These are phyloP conservation scores for Onychomys arenicola DNA, from an alignment of 2,797 vertebrate genomes.

Conservation along the genomic window DNA sequence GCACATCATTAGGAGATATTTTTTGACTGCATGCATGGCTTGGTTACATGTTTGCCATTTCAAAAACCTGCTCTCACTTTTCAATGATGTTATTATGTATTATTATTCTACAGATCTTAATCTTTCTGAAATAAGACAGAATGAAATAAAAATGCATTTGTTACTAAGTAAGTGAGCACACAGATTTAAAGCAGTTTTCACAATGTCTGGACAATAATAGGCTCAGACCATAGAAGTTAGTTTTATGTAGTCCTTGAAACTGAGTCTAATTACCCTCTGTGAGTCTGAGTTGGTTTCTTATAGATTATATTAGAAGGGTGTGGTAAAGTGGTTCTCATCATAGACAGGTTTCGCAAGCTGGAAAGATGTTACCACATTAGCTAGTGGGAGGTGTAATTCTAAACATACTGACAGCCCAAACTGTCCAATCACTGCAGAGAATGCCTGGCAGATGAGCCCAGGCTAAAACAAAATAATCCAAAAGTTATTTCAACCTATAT, in stretches of 20 bases:
- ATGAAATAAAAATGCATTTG: conserved; percentile 5
- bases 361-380: neutral
- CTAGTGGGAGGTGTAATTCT: neutral
- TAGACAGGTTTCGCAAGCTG: conserved; percentile 13
- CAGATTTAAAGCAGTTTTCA: conserved; percentile 23
- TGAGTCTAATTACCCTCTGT: conserved; percentile 2
- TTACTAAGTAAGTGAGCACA: conserved; percentile 24
- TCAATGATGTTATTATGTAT: neutral
- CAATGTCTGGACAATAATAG: neutral
- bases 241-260: conserved; percentile 50
- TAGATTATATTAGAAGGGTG: conserved; percentile 5
- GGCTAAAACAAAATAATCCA: conserved; percentile 31
- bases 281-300: neutral
- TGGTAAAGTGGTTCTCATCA: conserved; percentile 14
- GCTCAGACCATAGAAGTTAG: neutral
- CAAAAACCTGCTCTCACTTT: neutral
- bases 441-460: neutral
- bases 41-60: neutral
- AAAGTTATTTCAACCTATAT: conserved; percentile 50
- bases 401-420: neutral
- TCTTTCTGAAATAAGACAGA: conserved; percentile 31
- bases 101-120: conserved; percentile 36
- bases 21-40: neutral
- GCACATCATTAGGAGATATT: neutral
- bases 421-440: neutral